These are phyloP conservation scores for Acropternis orthonyx DNA, from an alignment of 2,797 vertebrate genomes.

Conservation along the genomic window DNA sequence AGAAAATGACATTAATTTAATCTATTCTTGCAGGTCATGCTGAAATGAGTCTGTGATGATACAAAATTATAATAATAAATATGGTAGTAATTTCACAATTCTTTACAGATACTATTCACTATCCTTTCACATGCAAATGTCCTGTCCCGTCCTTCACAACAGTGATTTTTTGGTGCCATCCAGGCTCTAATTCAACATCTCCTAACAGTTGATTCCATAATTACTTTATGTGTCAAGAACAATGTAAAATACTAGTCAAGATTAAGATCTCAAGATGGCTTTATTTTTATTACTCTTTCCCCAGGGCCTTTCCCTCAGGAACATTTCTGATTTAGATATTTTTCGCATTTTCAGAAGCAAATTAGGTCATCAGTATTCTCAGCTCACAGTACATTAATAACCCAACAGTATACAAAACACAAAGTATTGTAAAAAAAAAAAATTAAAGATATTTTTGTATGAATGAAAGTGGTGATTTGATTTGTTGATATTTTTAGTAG, in stretches of 20 bases:
- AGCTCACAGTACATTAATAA: background rate
- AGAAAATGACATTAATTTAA: conserved; percentile 84
- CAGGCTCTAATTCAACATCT: conserved; percentile 70
- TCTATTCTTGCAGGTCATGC: conserved; percentile 82
- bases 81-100: conserved; percentile 81
- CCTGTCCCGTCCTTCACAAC: conserved; percentile 70
- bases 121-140: conserved; percentile 81
- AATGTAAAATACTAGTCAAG: conserved; percentile 49
- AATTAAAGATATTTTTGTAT: background rate
- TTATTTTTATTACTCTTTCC: conserved; percentile 32
- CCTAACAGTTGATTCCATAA: conserved; percentile 74
- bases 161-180: conserved; percentile 76
- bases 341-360: background rate
- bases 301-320: background rate
- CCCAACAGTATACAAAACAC: background rate
- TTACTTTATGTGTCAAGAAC: conserved; percentile 63
- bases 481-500: background rate
- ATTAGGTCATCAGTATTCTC: conserved; percentile 8
- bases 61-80: conserved; percentile 85
- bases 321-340: conserved; percentile 1
- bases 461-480: background rate
- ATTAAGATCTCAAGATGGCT: conserved; percentile 43
- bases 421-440: background rate
- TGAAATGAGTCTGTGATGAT: conserved; percentile 81
- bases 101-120: conserved; percentile 75